Base-by-base conservation (phyloP, 2,888 invertebrate species). In the Aphrophora alni region DNA sequence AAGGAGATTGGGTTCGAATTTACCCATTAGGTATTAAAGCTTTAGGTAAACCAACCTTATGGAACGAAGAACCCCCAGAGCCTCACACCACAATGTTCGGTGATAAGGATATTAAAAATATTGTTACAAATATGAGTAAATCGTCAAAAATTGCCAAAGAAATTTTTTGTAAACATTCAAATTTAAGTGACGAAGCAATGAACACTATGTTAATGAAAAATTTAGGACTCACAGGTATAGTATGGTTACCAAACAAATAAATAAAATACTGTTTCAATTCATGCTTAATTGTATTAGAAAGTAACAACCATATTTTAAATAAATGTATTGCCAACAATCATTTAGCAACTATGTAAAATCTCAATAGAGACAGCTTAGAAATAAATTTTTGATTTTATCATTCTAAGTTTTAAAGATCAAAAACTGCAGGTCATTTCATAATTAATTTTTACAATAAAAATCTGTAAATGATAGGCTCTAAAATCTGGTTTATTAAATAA, bases 1-100 rank as follows among this genome's bases (percentile, higher is more conserved):
- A 94, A 82, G 96, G 96, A 0, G 93, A 93, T 68, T 96, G 95
- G 94, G 91, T 93, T 70, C 89, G 95, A 83, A 92, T 95, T 81
- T 95, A 93, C 88, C 96, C 96, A 12, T 71, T 79, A 77, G 76
- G 83, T 25, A 38, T 74, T 33, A 74, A 79, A 38, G 71, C 77
- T 28, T 28, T 78, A 44, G 77, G 38, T 69, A 21, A 78, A 71
- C 71, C 77, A 33, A 38, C 80, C 0, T 68, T 75, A 28, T 81
- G 82, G 80, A 33, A 81, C 69, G 71, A 80, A 26, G 44, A 76
- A 27, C 28, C 75, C 21, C 76, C 80, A 73, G 51, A 82, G 21
- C 74, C 78, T 0, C 75, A 74, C 78, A 28, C 78, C 27, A 76
- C 81, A 77, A 75, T 83, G 75, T 79, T 81, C 68, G 81, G 82